Base-by-base conservation (phyloP, 2,888 invertebrate species). In the Spodoptera littoralis region DNA sequence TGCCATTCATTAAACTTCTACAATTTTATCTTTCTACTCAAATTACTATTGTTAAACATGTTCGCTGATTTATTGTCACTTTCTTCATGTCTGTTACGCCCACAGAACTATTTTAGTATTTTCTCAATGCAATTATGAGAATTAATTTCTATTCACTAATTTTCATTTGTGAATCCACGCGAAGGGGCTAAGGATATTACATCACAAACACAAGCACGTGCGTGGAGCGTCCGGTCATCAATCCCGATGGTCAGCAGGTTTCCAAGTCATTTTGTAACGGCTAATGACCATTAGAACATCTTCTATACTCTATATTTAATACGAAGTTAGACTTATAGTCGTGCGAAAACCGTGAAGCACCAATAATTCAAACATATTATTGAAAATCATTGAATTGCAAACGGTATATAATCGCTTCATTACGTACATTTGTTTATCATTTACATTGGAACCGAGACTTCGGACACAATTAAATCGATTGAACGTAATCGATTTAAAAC, bases 401-500 rank as follows among this genome's bases (percentile, higher is more conserved):
- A 22, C 27, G 44, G 48, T 43, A 48, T 18, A 18, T 18, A 43
- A 68, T 66, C 72, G 54, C 57, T 66, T 65, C 43, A 77, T 77
- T 75, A 65, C 36, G 42, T 24, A 4, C n/a, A 43, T 62, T 61
- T 63, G 50, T 65, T 64, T 65, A 71, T 66, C 53, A 60, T 66
- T 57, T 24, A 62, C 56, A 57, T 55, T 43, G 18, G 53, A 60
- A 51, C 45, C 27, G 41, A 54, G 58, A 68, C 58, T 60, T 30
- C 52, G 60, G 74, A 59, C 48, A 73, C 58, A 73, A 73, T 74
- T 55, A 70, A 59, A 71, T 66, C 65, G 68, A 71, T 69, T 77
- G 58, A 65, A 64, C 51, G 61, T 80, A 80, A 80, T 76, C 71
- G 77, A 76, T 75, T 77, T 59, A 27, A 73, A 81, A 77, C 78